A percentile compares a stretch with the other conserved stretches of the same genome.
These are phyloP conservation scores for Amniataba percoides DNA, from an alignment of 2,797 vertebrate genomes.

Conservation along the genomic window DNA sequence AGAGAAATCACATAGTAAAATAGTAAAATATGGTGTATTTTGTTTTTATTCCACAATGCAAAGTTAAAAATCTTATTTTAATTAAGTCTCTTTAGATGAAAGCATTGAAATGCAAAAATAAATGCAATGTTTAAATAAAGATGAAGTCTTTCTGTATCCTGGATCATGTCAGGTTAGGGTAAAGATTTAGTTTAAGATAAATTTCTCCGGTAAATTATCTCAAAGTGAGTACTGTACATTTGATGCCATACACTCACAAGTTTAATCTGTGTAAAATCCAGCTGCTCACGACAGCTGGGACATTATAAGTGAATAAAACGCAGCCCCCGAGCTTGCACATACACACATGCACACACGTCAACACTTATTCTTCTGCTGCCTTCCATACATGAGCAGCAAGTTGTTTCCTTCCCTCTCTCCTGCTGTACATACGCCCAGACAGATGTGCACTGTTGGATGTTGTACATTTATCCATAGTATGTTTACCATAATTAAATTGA, in stretches of 20 bases:
- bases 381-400: slow-evolving; percentile 34
- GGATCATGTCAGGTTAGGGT: not conserved
- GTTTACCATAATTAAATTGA: slow-evolving; percentile 66
- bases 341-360: slow-evolving; percentile 54
- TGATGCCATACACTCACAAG: slow-evolving; percentile 47
- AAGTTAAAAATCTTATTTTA: not conserved
- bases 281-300: slow-evolving; percentile 75
- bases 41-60: not conserved
- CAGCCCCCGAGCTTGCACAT: slow-evolving; percentile 58
- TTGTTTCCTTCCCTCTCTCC: slow-evolving; percentile 34
- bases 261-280: slow-evolving; percentile 71
- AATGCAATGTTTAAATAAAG: not conserved
- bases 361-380: slow-evolving; percentile 49
- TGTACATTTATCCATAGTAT: slow-evolving; percentile 58
- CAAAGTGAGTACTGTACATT: slow-evolving; percentile 53
- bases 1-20: not conserved
- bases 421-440: slow-evolving; percentile 52
- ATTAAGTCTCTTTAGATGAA: not conserved
- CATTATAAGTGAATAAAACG: slow-evolving; percentile 69
- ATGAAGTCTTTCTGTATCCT: not conserved
- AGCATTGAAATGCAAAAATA: not conserved
- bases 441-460: slow-evolving; percentile 74
- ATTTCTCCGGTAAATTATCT: slow-evolving; percentile 27
- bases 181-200: slow-evolving; percentile 1
- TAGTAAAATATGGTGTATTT: too few species aligned